Conservation (phyloP, 2,888 invertebrate genomes). For the Pegoplata infirma region DNA sequence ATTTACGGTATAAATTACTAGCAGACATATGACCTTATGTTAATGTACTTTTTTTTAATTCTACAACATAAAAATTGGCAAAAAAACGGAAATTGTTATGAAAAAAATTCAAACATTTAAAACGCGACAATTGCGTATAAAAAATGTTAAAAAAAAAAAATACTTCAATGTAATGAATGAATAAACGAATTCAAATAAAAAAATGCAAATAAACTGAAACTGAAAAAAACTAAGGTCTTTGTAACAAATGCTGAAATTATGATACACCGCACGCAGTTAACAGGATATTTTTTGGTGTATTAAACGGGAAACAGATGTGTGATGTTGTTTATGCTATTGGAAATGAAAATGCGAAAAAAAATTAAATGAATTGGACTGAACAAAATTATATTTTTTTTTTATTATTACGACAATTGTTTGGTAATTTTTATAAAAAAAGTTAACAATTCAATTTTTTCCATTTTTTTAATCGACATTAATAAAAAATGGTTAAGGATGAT, state of each 20-base stretch:
- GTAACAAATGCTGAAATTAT: slow-evolving; percentile 67
- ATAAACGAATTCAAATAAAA: slow-evolving; percentile 58
- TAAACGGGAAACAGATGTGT: slow-evolving; percentile 65
- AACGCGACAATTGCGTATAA: slow-evolving; percentile 60
- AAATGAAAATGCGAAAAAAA: slow-evolving; percentile 4
- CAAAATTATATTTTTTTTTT: too few relatives aligned
- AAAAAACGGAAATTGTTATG: slow-evolving; percentile 66
- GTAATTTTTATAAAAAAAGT: slow-evolving; percentile 32
- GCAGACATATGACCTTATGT: slow-evolving; percentile 16
- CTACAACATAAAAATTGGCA: slow-evolving; percentile 26
- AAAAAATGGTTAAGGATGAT: slow-evolving; percentile 43
- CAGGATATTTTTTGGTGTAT: slow-evolving; percentile 65
- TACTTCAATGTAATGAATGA: slow-evolving; percentile 13
- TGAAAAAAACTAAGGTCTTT: slow-evolving; percentile 41
- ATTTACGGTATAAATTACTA: slow-evolving; percentile 40
- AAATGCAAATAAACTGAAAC: slow-evolving; percentile 62
- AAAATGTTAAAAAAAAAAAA: slow-evolving; percentile 26
- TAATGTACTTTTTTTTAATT: slow-evolving; percentile 19
- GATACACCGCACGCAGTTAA: slow-evolving; percentile 66
- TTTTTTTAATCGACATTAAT: slow-evolving; percentile 43
- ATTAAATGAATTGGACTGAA: slow-evolving; percentile 43
- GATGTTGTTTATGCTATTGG: slow-evolving; percentile 44
- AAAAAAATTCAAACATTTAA: slow-evolving; percentile 59
- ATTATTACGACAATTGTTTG: slow-evolving; percentile 33
- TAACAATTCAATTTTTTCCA: slow-evolving; percentile 37